Percentiles rank a stretch among this genome's conserved stretches.
Conservation (phyloP, 2,113 vertebrate genomes). For the Deroptyus accipitrinus region DNA sequence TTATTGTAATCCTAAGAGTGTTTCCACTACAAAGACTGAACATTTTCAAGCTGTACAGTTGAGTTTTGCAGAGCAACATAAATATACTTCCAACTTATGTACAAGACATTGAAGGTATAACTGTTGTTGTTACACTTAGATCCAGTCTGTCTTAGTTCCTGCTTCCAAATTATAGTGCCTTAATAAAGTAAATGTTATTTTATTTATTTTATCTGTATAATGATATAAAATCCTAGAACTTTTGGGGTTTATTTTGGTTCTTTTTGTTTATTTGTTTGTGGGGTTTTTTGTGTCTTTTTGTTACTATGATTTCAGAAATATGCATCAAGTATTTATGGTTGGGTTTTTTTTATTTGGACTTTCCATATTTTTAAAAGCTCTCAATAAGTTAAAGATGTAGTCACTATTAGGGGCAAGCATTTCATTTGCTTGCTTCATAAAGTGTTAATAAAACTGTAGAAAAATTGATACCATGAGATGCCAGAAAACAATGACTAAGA, state of each 20-base stretch:
- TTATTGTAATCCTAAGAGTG: neutral
- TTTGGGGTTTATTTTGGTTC: too few relatives aligned
- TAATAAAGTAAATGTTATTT: neutral
- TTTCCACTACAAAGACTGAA: neutral
- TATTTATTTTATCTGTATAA: neutral
- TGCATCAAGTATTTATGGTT: neutral
- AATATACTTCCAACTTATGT: neutral
- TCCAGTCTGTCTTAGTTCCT: neutral
- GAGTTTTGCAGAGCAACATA: neutral
- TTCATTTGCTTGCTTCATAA: neutral
- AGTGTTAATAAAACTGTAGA: neutral
- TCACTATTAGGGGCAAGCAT: neutral
- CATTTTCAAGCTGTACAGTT: neutral
- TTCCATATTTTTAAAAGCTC: neutral
- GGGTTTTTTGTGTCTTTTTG: neutral
- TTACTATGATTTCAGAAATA: neutral
- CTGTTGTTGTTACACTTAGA: neutral
- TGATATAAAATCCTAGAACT: neutral
- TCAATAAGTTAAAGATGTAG: neutral
- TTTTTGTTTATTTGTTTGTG: neutral
- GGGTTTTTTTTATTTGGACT: neutral
- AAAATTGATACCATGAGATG: neutral
- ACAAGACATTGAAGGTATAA: neutral
- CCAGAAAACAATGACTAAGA: neutral
- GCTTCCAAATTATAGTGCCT: neutral